Base-by-base conservation (phyloP, 1,140 invertebrate species). In the Diprion similis region DNA sequence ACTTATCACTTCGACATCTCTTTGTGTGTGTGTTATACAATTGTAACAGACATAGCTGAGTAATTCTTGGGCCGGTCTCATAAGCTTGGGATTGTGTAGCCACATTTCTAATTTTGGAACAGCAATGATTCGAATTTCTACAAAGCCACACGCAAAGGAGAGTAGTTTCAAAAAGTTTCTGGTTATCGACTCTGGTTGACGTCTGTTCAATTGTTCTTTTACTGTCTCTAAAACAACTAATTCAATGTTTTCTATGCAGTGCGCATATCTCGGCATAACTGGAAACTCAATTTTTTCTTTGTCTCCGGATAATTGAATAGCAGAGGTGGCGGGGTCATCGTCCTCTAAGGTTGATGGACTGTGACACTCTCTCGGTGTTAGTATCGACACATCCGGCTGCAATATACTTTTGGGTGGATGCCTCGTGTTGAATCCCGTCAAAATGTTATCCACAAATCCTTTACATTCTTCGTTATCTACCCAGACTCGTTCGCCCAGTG, bases 41-140 rank as follows among this genome's bases (percentile, higher is more conserved):
- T 99, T 99, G 76, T 95, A 92, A 84, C 97, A 98, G 70, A 99
- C 91, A 76, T 97, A 95, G 71, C 97, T 92, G 4, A 99, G 87
- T n/a, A 99, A 87, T 87, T 99, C 97, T 85, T 98, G 97, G 0
- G 97, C 96, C 10, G 94, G 92, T 81, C 95, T 92, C 85, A 95
- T 94, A 65, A 97, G 85, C 90, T 99, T 99, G 47, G 97, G 96
- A 88, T 98, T 98, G 81, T 98, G 97, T 45, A 99, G 89, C 97
- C 97, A 99, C 74, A 94, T 92, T 86, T 99, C 98, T 1, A 99
- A 87, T 24, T 94, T 92, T 13, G 94, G 92, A 10, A 95, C 93
- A 10, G 95, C 94, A 66, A 96, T 91, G 69, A 94, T 91, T 45
- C 97, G 91, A 66, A 98, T 93, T 89, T 98, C 96, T 1, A 92